Evolutionary conservation across 2,797 vertebrate species (phyloP), one percentile per base, ranked within the genome.

Genomic region (Arnoldichthys spilopterus): DNA sequence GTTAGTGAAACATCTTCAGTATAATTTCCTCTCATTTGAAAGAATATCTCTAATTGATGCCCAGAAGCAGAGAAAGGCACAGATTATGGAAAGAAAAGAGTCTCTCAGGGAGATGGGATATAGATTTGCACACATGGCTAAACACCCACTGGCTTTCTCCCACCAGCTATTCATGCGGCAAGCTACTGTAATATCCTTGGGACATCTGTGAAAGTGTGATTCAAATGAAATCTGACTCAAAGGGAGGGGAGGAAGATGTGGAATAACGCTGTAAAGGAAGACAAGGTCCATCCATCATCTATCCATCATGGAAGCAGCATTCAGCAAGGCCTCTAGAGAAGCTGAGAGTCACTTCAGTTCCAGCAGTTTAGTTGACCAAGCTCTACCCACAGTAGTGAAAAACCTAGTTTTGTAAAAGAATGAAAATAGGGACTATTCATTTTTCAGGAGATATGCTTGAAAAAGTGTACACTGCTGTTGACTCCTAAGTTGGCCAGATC

Each of bases 71-170:
- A 58, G 37, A 24, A 69, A 70, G 71, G 63, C 22, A 5, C 54
- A 82, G 72, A 71, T 66, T 77, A 77, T 63, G 47, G 76, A 64
- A 80, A 77, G 58, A n/a, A 7, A 73, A 77, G 40, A 77, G 43
- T 77, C 70, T 74, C 49, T 61, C 11, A 66, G 71, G 67, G 62
- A 75, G 54, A 76, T 32, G 56, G 22, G n/a, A 49, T 67, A 43
- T 68, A 43, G 28, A 68, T 76, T 47, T 69, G 72, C 24, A 80
- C 45, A 66, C 68, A 53, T 73, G 45, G 70, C 70, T 54, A 72
- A 82, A 72, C 72, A 82, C 76, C 77, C 72, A 78, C 72, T 71
- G 68, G 59, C 72, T 45, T 67, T 74, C 64, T 58, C 37, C 22
- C 43, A 51, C 53, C 45, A 79, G 78, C 32, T 56, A 67, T 68